Percentiles rank a stretch among this genome's conserved stretches.
phyloP scores from a whole-genome alignment of 1,140 invertebrate genomes.

The Panagrolaimus sp. region DNA sequence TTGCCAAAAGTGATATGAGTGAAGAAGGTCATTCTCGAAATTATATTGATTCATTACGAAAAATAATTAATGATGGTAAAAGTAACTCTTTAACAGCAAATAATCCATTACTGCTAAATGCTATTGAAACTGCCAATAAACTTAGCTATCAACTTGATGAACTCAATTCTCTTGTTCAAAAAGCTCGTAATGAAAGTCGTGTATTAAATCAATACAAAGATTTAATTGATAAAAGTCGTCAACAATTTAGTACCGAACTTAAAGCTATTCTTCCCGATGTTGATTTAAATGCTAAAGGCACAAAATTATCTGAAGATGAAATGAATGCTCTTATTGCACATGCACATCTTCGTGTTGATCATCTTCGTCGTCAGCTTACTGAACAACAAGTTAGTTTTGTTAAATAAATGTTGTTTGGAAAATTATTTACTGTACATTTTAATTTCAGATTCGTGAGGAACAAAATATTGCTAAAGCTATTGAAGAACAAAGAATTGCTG shows the following conservation, averaged over 20 bases:
- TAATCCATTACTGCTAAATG: slow-evolving; percentile 45
- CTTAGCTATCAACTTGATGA: slow-evolving; percentile 47
- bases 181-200: slow-evolving; percentile 58
- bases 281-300: slow-evolving; percentile 54
- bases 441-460: slow-evolving; percentile 48
- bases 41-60: slow-evolving; percentile 41
- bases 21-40: slow-evolving; percentile 37
- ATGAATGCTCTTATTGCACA: slow-evolving; percentile 62
- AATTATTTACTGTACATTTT: no score
- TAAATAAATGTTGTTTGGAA: neutral
- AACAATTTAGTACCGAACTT: slow-evolving; percentile 61
- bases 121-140: slow-evolving; percentile 51
- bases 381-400: slow-evolving; percentile 58
- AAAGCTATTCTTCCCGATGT: slow-evolving; percentile 60
- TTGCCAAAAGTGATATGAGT: slow-evolving; percentile 31
- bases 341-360: slow-evolving; percentile 62
- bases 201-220: slow-evolving; percentile 61
- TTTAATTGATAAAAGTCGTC: slow-evolving; percentile 60
- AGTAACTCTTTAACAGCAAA: slow-evolving; percentile 17
- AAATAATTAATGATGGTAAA: slow-evolving; percentile 45
- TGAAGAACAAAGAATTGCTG: slow-evolving; percentile 42
- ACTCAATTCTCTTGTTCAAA: slow-evolving; percentile 50
- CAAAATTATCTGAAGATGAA: slow-evolving; percentile 61
- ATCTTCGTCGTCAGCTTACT: slow-evolving; percentile 61
- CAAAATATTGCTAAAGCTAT: slow-evolving; percentile 47